Evolutionary conservation across 2,888 invertebrate genomes (phyloP).

Genomic region (Metalampra italica): DNA sequence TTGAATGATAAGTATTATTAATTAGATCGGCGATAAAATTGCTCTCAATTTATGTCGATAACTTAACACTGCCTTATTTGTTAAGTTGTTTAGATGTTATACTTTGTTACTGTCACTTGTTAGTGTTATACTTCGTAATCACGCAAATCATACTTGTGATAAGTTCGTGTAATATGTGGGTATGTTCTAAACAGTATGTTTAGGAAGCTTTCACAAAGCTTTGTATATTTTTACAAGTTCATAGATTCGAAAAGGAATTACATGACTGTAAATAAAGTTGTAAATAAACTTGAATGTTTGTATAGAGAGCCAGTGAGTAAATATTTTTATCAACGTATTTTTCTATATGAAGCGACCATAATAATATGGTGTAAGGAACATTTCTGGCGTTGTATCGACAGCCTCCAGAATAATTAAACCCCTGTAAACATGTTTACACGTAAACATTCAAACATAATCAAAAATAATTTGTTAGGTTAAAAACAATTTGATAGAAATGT

Average conservation of each 20-base stretch:
- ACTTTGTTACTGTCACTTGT: slow-evolving; percentile 17
- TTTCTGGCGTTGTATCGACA: slow-evolving; percentile 14
- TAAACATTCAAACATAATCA: slow-evolving; percentile 15
- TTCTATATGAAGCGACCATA: slow-evolving; percentile 52
- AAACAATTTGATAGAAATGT: neutral
- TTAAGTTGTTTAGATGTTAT: slow-evolving; percentile 20
- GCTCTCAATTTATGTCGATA: slow-evolving; percentile 27
- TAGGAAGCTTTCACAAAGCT: slow-evolving; percentile 33
- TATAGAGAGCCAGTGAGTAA: slow-evolving; percentile 57
- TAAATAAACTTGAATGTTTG: slow-evolving; percentile 37
- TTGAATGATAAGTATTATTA: too few species aligned
- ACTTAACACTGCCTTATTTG: slow-evolving; percentile 33
- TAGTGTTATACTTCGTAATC: neutral
- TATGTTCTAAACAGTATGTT: neutral
- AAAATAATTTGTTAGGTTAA: neutral
- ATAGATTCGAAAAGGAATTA: slow-evolving; percentile 5
- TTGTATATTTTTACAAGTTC: slow-evolving; percentile 16
- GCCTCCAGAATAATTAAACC: slow-evolving; percentile 10
- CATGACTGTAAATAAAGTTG: slow-evolving; percentile 2
- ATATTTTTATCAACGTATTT: slow-evolving; percentile 72
- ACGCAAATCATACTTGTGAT: too few species aligned
- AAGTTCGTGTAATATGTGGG: too few species aligned
- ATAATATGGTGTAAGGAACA: slow-evolving; percentile 3
- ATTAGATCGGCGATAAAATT: neutral
- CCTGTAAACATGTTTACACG: slow-evolving; percentile 14